Evolutionary conservation across 2,113 vertebrate species (phyloP).

Genomic region (Phrynocephalus versicolor): DNA sequence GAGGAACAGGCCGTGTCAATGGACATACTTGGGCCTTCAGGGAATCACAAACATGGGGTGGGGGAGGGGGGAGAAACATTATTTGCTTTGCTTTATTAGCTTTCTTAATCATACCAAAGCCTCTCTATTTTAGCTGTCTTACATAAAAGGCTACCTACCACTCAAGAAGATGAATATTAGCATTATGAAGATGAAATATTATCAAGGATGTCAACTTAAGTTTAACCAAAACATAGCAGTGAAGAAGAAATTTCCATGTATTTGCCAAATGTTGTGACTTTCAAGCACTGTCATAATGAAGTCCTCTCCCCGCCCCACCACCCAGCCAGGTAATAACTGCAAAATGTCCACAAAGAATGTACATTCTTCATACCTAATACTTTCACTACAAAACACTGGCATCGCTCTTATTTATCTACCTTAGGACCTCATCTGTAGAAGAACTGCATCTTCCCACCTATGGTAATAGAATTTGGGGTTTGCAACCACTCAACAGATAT

Average conservation of each 20-base stretch:
- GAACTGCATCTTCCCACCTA: not conserved
- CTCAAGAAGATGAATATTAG: no score
- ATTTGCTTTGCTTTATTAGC: not conserved
- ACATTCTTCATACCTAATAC: not conserved
- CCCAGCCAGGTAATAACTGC: not conserved
- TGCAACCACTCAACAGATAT: not conserved
- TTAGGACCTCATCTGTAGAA: conserved; percentile 10
- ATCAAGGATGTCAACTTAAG: not conserved
- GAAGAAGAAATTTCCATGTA: not conserved
- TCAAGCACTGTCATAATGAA: not conserved
- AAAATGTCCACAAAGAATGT: not conserved
- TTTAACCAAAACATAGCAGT: not conserved
- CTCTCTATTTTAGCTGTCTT: not conserved
- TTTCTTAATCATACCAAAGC: not conserved
- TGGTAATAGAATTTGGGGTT: not conserved
- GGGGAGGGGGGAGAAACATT: not conserved
- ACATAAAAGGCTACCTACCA: not conserved
- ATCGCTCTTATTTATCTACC: not conserved
- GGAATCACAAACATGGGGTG: not conserved
- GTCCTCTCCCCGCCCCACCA: no score
- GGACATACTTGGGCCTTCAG: conserved; percentile 87
- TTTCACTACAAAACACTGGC: not conserved
- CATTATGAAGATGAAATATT: not conserved
- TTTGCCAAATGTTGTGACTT: not conserved
- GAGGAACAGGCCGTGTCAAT: conserved; percentile 97